Base-by-base conservation (phyloP, 2,113 vertebrate species). In the Narcine bancroftii region DNA sequence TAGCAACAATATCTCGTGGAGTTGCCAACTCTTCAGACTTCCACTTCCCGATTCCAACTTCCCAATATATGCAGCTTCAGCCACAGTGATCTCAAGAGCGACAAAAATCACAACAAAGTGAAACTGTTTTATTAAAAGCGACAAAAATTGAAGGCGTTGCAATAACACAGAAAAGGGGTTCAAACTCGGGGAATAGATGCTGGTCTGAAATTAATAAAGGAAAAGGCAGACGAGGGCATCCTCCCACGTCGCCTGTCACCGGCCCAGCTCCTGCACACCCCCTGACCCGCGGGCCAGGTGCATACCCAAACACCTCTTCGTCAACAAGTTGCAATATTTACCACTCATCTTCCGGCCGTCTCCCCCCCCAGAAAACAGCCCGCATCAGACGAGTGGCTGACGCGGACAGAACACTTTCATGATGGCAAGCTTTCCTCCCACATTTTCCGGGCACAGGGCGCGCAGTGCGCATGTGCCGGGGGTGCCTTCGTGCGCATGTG, bases 251-350 rank as follows among this genome's bases (percentile, higher is more conserved):
- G 26, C 5, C 79, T 87, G 81, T 85, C 81, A 85, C n/a, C 72
- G 4, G 26, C 77, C 75, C 26, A 24, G 36, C 45, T 0, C 26
- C 81, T 10, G 29, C 50, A 5, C 81, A n/a, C 81, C 56, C 11
- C 81, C 81, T 17, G 81, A 60, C 79, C 33, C 4, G 33, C 53
- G 2, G 56, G 81, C 79, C 47, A 33, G 53, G 13, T n/a, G 33
- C 53, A 85, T 33, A 33, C 29, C 3, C 9, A 3, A 50, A 60
- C 47, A n/a, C 13, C 60, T 7, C 6, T 17, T 21, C 15, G 9
- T 21, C 81, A 56, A 56, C 81, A 56, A 36, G 50, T 33, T 81
- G 39, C n/a, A 13, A 87, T 87, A 87, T 60, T 87, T 87, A 87
- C 81, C 81, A 21, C 81, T 87, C 81, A 87, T 87, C 6, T 36